These are phyloP conservation scores for Thinocorus orbignyianus DNA, from an alignment of 2,113 vertebrate species.

Conservation along the genomic window DNA sequence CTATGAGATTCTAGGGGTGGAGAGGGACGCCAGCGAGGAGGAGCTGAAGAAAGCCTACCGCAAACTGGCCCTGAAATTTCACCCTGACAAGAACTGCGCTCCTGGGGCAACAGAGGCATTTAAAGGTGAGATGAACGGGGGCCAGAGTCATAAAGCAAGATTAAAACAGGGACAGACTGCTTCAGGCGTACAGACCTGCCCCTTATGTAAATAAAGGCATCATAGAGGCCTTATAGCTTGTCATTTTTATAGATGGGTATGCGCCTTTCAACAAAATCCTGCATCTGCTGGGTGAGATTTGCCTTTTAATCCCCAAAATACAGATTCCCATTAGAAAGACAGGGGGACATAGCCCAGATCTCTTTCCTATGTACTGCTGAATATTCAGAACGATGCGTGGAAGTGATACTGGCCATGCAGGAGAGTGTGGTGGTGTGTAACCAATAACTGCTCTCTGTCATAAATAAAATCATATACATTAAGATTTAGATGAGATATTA, in stretches of 20 bases:
- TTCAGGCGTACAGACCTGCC: fast-evolving
- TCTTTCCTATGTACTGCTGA: neutral
- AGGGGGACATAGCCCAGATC: fast-evolving
- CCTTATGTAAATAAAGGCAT: neutral
- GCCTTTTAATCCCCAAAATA: neutral
- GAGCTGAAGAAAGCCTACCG: conserved; percentile 93
- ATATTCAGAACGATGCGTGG: neutral
- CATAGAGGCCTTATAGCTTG: neutral
- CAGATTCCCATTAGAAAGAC: neutral
- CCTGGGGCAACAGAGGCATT: conserved; percentile 95
- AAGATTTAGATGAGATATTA: too few species aligned
- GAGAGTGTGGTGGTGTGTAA: neutral
- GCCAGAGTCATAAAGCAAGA: fast-evolving
- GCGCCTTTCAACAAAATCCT: fast-evolving
- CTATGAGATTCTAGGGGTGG: conserved; percentile 91
- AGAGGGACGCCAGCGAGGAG: conserved; percentile 85
- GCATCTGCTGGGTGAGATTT: fast-evolving
- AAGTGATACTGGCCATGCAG: fast-evolving
- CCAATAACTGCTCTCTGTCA: neutral
- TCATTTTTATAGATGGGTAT: fast-evolving
- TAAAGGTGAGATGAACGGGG: conserved; percentile 81
- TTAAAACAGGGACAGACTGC: neutral
- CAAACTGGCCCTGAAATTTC: conserved; percentile 90
- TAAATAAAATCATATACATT: neutral
- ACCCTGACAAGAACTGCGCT: conserved; percentile 95